Percentiles rank a stretch among this genome's conserved stretches.
Conservation (phyloP, 35 echinoderm and acorn worm genomes). For the Hemicentrotus pulcherrimus region DNA sequence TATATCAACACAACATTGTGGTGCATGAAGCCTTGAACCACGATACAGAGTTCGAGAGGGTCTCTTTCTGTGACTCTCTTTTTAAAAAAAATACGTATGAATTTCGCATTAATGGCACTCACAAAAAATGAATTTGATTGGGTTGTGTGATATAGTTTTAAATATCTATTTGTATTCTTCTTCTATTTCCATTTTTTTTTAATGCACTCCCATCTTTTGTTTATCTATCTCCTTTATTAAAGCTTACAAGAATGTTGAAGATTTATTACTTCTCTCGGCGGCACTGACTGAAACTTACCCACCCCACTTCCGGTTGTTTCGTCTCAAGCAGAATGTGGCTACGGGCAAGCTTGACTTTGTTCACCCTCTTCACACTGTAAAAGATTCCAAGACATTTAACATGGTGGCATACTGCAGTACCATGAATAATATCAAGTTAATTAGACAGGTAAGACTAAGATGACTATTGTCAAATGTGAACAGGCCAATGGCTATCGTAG, state of each 20-base stretch:
- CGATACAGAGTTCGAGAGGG: too few species aligned
- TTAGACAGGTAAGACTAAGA: constrained; percentile 66
- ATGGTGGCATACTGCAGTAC: constrained; percentile 70
- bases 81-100: too few species aligned
- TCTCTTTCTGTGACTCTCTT: too few species aligned
- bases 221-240: not conserved
- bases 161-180: too few species aligned
- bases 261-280: constrained; percentile 64
- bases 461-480: too few species aligned
- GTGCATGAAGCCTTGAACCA: too few species aligned
- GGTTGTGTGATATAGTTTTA: too few species aligned
- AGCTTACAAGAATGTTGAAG: constrained; percentile 83
- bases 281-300: constrained; percentile 16
- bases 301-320: constrained; percentile 66
- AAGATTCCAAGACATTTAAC: constrained; percentile 59
- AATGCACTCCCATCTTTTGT: not conserved
- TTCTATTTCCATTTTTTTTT: too few species aligned
- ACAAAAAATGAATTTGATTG: too few species aligned
- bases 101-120: too few species aligned
- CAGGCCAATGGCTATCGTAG: too few species aligned
- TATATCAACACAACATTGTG: too few species aligned
- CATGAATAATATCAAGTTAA: constrained; percentile 66
- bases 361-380: constrained; percentile 61
- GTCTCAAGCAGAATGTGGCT: constrained; percentile 33
- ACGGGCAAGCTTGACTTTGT: constrained; percentile 50